Evolutionary conservation across 1,140 invertebrate genomes (phyloP), one percentile per base, ranked within the genome.

Genomic region (Heliothis virescens): DNA sequence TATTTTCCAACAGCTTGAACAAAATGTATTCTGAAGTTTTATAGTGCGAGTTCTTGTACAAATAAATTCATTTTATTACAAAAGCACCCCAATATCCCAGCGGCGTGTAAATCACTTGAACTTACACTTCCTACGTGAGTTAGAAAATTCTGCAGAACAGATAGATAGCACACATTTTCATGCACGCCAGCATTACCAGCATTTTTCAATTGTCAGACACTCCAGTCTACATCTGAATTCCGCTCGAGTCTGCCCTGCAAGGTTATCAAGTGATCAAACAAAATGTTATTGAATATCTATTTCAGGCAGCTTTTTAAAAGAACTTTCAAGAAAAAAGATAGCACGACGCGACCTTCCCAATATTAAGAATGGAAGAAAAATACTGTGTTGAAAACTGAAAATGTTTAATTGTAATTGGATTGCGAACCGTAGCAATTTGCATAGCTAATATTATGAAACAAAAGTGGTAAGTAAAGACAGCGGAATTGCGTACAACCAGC

Each of bases 201-300:
- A 71, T 52, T 71, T 53, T 71, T 29, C 48, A 53, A 52, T 41
- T 16, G 67, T 29, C 26, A 21, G 21, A 71, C 48, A 71, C 18
- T 26, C 52, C 21, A 11, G 41, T 48, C 41, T 52, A 48, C 21
- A 71, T 71, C 48, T 47, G 26, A n/a, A 71, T 71, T 71, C 67
- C 13, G 18, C 7, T 29, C 67, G 18, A 26, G 16, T 29, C 26
- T 29, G 3, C 21, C 67, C 48, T 15, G 10, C 67, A 52, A 53
- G 67, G 67, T n/a, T 53, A 26, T 71, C 48, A 10, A 52, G 67
- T 71, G 48, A 71, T 71, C 21, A 11, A 71, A 53, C 67, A 53
- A 48, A 48, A 52, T 71, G 21, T 71, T 52, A 71, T 71, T 53
- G 52, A 71, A 71, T 71, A 71, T 53, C 67, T 71, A 18, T 41